Evolutionary conservation across 2,797 vertebrate species (phyloP), one percentile per base, ranked within the genome.

Genomic region (Morelia viridis): DNA sequence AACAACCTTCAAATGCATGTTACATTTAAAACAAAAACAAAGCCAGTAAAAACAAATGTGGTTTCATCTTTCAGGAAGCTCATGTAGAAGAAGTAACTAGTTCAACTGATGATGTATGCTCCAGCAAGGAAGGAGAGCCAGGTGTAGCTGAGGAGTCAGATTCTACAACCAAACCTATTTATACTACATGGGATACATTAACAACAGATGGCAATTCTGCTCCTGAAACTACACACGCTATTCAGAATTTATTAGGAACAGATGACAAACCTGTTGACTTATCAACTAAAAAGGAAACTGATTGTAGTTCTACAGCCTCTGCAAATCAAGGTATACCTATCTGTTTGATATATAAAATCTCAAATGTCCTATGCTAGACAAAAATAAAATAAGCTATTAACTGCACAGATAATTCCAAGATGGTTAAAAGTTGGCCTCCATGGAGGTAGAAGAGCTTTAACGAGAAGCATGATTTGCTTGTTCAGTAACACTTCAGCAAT

Each of bases 211-310:
- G 41, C 41, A 24, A 46, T 4, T 96, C 96, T 41, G 85, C 91
- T 50, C 93, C 92, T 8, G 96, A 94, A 93, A 85, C 92, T 46
- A 2, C 88, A 80, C 84, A 68, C 5, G 93, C 56, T 68, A 88
- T 94, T 2, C 89, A 96, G 80, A 0, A 90, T 93, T 93, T 61
- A 31, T 91, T 94, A 91, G 94, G 12, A 93, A 65, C 93, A 91
- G 91, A 94, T 80, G 97, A 97, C 17, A 97, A 96, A 91, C 99
- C 99, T 83, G 98, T 99, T 83, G 98, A 99, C 95, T 97, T 99
- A 93, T 99, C 99, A 22, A 97, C 98, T 24, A 99, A 98, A 96
- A 98, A 97, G 92, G 98, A 96, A 94, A 87, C 60, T 62, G 98
- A 98, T 91, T 89, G 88, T 0, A 97, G 97, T 92, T 94, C 95